These are phyloP conservation scores for Apis florea DNA, from an alignment of 1,140 invertebrate genomes.

Conservation along the genomic window DNA sequence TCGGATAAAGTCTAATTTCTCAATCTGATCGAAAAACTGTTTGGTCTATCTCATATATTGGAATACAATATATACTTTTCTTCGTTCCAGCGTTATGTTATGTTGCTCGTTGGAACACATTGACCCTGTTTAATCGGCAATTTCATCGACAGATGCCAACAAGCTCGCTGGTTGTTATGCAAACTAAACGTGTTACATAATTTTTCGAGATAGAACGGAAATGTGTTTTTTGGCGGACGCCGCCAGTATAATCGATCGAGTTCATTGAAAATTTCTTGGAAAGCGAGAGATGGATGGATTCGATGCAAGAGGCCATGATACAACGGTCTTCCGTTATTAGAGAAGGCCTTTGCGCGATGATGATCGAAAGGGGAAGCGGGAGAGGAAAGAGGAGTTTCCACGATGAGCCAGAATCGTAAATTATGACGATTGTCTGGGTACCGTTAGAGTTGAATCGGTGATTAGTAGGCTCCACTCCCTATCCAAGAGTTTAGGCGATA, in stretches of 20 bases:
- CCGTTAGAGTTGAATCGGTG: constrained; percentile 8
- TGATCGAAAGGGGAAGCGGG: not conserved
- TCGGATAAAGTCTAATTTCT: too few relatives aligned
- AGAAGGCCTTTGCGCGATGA: not conserved
- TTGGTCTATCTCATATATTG: too few relatives aligned
- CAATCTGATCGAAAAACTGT: too few relatives aligned
- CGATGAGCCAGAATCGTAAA: not conserved
- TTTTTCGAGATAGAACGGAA: constrained; percentile 37
- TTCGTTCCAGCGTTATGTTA: not conserved
- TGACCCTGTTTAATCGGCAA: constrained; percentile 40
- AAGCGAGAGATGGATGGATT: not conserved
- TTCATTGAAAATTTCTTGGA: constrained; percentile 29
- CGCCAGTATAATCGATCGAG: not conserved
- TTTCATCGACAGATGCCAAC: constrained; percentile 9
- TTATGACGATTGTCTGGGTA: constrained; percentile 10
- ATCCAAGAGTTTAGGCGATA: not conserved
- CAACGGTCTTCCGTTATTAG: not conserved
- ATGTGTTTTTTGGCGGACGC: constrained; percentile 13
- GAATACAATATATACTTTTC: too few relatives aligned
- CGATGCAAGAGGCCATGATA: not conserved
- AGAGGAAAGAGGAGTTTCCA: not conserved
- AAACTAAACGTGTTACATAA: constrained; percentile 44
- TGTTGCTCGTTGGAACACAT: constrained; percentile 2
- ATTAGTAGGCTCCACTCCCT: not conserved
- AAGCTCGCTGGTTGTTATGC: constrained; percentile 21